phyloP scores from a whole-genome alignment of 1,140 invertebrate genomes.

The Drosophila sp. region DNA sequence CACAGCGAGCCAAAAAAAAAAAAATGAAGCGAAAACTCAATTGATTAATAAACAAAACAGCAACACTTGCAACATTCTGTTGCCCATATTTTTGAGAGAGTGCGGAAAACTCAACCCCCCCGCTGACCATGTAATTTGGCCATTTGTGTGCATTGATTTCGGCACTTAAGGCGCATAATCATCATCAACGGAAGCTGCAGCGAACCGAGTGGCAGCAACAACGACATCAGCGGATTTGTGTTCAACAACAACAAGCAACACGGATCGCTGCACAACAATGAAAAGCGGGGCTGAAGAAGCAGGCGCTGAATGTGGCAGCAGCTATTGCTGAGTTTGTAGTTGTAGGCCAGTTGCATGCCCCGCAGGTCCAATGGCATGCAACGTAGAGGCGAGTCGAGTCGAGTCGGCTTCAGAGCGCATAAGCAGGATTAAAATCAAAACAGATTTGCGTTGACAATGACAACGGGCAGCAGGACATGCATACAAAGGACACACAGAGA shows the following conservation, averaged over 20 bases:
- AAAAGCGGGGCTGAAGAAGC: slow-evolving; percentile 8
- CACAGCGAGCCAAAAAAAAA: background rate
- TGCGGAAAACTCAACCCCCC: slow-evolving; percentile 23
- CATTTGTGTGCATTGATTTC: slow-evolving; percentile 84
- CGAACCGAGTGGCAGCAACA: slow-evolving; percentile 14
- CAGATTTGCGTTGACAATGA: slow-evolving; percentile 72
- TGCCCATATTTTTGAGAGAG: background rate
- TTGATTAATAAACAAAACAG: slow-evolving; percentile 81
- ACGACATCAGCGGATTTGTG: slow-evolving; percentile 60
- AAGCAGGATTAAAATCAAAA: slow-evolving; percentile 78
- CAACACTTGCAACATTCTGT: slow-evolving; percentile 39
- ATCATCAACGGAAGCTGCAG: slow-evolving; percentile 36
- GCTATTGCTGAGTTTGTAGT: too few species aligned
- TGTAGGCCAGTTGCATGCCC: slow-evolving; percentile 30
- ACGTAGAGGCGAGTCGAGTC: slow-evolving; percentile 14
- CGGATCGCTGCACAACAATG: slow-evolving; percentile 65
- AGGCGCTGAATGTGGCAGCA: slow-evolving; percentile 1
- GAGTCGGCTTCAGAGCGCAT: slow-evolving; percentile 56
- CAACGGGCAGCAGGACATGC: slow-evolving; percentile 27
- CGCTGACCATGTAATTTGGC: slow-evolving; percentile 74
- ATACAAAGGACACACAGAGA: slow-evolving; percentile 13
- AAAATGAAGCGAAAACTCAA: slow-evolving; percentile 20
- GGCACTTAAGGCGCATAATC: slow-evolving; percentile 83
- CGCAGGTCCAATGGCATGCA: slow-evolving; percentile 49
- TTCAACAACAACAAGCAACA: slow-evolving; percentile 52